A percentile compares a stretch with the other conserved stretches of the same genome.
phyloP scores from a whole-genome alignment of 2,113 vertebrate genomes.

The Mustelus asterias region DNA sequence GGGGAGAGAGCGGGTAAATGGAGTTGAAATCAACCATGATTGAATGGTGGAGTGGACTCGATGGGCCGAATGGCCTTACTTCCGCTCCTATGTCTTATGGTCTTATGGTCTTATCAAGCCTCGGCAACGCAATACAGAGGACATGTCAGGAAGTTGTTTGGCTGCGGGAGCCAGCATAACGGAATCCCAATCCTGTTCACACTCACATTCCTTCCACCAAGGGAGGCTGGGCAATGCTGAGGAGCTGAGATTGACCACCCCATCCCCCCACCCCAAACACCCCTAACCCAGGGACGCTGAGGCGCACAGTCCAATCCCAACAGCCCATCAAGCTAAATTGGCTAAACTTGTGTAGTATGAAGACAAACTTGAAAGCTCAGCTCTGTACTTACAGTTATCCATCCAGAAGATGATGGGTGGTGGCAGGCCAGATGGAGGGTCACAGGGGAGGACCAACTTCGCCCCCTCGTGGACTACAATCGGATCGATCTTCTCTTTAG shows the following conservation, averaged over 20 bases:
- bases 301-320: background rate
- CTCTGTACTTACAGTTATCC: conserved; percentile 83
- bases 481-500: conserved; percentile 83
- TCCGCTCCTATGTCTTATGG: no score
- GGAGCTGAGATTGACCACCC: background rate
- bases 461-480: conserved; percentile 72
- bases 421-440: conserved; percentile 84
- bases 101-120: no score
- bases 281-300: background rate
- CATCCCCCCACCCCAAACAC: background rate
- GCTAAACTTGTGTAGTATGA: background rate
- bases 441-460: conserved; percentile 75
- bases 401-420: conserved; percentile 98
- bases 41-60: no score
- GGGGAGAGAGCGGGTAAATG: no score
- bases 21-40: no score
- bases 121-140: background rate
- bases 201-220: background rate
- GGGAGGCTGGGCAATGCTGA: background rate
- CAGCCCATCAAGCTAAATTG: background rate
- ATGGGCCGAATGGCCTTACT: no score
- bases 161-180: background rate
- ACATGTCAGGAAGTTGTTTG: background rate
- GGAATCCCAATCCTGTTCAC: background rate
- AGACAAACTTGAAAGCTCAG: background rate